Conservation (phyloP, 2,888 invertebrate genomes). For the Synanthedon tipuliformis region DNA sequence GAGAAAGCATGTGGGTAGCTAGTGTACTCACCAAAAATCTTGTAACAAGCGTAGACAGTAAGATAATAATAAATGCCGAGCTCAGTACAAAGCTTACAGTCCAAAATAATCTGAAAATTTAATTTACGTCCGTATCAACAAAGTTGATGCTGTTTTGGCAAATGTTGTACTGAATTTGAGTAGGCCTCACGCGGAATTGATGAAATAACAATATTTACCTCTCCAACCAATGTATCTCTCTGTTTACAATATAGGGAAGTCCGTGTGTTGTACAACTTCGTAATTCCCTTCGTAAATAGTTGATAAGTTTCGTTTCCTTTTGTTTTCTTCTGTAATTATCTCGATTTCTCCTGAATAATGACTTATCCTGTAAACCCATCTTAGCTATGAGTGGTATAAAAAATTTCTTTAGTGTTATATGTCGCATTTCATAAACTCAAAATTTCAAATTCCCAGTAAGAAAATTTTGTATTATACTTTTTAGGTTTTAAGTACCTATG, state of each 20-base stretch:
- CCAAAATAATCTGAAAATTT: slow-evolving; percentile 47
- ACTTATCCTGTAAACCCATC: slow-evolving; percentile 5
- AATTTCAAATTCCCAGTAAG: no score
- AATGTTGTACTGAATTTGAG: background rate
- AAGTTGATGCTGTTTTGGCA: background rate
- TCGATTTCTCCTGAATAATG: slow-evolving; percentile 33
- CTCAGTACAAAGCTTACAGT: slow-evolving; percentile 26
- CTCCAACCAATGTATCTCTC: slow-evolving; percentile 41
- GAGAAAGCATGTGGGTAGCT: background rate
- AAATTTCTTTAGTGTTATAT: background rate
- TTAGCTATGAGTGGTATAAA: background rate
- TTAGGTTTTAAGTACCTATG: no score
- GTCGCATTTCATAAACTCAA: no score
- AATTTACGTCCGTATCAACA: background rate
- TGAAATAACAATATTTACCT: slow-evolving; percentile 21
- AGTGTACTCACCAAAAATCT: slow-evolving; percentile 39
- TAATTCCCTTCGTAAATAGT: slow-evolving; percentile 42
- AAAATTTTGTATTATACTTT: no score
- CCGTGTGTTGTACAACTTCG: slow-evolving; percentile 45
- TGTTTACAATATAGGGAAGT: slow-evolving; percentile 38
- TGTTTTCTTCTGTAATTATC: slow-evolving; percentile 30
- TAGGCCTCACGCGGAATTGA: background rate
- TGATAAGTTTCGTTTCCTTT: slow-evolving; percentile 29
- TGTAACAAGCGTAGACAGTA: slow-evolving; percentile 35
- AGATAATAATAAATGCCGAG: slow-evolving; percentile 23